Evolutionary conservation across 2,113 vertebrate species (phyloP).

Genomic region (Amia ocellicauda): DNA sequence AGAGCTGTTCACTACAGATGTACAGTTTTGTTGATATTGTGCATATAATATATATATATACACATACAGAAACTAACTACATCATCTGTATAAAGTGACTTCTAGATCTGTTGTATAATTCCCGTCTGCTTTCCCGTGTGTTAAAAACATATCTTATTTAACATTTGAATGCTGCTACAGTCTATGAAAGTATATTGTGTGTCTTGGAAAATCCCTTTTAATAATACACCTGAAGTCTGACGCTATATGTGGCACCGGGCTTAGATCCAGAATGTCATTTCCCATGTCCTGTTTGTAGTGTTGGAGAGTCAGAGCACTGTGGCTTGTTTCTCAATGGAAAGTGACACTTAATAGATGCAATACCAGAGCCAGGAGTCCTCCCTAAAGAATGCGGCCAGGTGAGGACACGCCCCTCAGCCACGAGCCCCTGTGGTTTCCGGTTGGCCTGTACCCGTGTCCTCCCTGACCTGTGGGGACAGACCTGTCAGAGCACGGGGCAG

Average conservation of each 20-base stretch:
- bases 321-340: no score
- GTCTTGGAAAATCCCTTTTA: no score
- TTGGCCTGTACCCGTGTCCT: no score
- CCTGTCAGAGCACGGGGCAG: no score
- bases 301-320: slow-evolving; percentile 44
- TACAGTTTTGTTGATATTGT: slow-evolving; percentile 88
- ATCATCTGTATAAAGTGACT: slow-evolving; percentile 84
- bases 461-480: no score
- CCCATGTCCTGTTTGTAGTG: slow-evolving; percentile 41
- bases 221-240: no score
- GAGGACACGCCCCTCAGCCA: no score
- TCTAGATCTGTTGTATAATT: slow-evolving; percentile 61
- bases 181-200: slow-evolving; percentile 51
- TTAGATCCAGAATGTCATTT: slow-evolving; percentile 50
- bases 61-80: slow-evolving; percentile 72
- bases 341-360: no score
- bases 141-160: slow-evolving; percentile 56
- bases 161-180: slow-evolving; percentile 60
- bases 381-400: no score
- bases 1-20: slow-evolving; percentile 78
- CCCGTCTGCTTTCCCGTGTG: slow-evolving; percentile 44
- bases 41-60: slow-evolving; percentile 68
- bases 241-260: no score
- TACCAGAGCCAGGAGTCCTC: no score
- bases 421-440: no score